Evolutionary conservation across 2,888 invertebrate genomes (phyloP).

Genomic region (Parapristionchus giblindavisi): DNA sequence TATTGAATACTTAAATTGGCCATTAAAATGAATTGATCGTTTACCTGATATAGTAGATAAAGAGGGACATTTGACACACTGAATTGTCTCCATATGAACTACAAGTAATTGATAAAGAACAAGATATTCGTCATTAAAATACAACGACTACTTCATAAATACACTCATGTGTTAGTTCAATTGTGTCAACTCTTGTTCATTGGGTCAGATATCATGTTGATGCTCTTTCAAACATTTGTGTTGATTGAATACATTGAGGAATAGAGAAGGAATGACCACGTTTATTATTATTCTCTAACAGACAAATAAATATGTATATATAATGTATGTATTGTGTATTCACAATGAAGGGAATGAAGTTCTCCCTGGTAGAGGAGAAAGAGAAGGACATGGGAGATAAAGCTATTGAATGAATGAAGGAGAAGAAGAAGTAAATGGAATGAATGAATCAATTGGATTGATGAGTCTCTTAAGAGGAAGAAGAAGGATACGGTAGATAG

Average conservation of each 20-base stretch:
- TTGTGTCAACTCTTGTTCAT: not conserved
- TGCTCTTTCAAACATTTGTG: slow-evolving; percentile 13
- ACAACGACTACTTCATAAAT: no score
- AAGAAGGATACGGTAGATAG: slow-evolving; percentile 19
- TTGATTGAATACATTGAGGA: not conserved
- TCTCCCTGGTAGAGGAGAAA: no score
- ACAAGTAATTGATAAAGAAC: no score
- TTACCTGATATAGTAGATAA: slow-evolving; percentile 1
- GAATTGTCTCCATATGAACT: not conserved
- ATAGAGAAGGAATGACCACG: not conserved
- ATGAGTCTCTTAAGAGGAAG: slow-evolving; percentile 11
- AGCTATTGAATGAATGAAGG: slow-evolving; percentile 1
- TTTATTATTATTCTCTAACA: slow-evolving; percentile 32
- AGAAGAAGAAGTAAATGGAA: not conserved
- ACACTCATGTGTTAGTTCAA: not conserved
- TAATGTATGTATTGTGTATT: slow-evolving; percentile 18
- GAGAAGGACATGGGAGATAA: slow-evolving; percentile 28
- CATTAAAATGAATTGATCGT: not conserved
- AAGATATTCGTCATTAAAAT: no score
- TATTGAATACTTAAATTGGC: no score
- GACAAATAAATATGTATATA: slow-evolving; percentile 31
- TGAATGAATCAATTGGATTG: not conserved
- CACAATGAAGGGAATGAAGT: no score
- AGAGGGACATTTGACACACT: slow-evolving; percentile 21
- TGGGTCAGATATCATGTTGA: slow-evolving; percentile 15